Base-by-base conservation (phyloP, 2,797 vertebrate genomes). In the Mus caroli region DNA sequence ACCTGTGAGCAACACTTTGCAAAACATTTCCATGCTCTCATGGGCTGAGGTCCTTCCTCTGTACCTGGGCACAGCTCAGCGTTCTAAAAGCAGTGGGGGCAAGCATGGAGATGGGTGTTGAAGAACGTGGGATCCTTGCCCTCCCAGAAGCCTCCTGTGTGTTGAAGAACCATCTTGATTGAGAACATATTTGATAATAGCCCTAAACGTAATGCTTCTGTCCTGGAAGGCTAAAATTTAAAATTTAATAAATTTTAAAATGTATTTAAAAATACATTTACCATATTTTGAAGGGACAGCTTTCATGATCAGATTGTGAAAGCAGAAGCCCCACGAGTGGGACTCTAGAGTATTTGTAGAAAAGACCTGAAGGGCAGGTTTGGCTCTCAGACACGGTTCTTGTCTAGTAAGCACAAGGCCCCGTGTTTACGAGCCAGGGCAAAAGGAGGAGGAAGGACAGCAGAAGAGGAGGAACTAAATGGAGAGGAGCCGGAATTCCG, bases 1-100 rank as follows among this genome's bases (percentile, higher is more conserved):
- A 46, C 88, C 20, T 62, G 52, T 89, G 80, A 96, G 79, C 40
- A 62, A 76, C 40, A 54, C 60, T 96, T 94, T 62, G 69, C n/a
- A 80, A 92, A 92, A 80, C 20, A 78, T 73, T 83, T 91, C 76
- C 58, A 37, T 60, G 56, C 62, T 13, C 84, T 43, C 19, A 8
- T 88, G 4, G 4, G 52, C 19, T 82, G 67, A 31, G 56, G 86
- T 40, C 13, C 58, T 80, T 64, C 31, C 19, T 69, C 60, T 73
- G 46, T 60, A 14, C 12, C 26, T 8, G 1, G 52, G 46, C 15
- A 54, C 64, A 78, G 26, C 28, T 79, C 34, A 34, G 67, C 24
- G 2, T 89, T 64, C 89, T 50, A 69, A 73, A 89, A 73, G 24
- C 10, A 3, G 34, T 3, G 11, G 86, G 24, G 60, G 60, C 69